Evolutionary conservation across 2,888 invertebrate species (phyloP).

Genomic region (Perdita meconis): DNA sequence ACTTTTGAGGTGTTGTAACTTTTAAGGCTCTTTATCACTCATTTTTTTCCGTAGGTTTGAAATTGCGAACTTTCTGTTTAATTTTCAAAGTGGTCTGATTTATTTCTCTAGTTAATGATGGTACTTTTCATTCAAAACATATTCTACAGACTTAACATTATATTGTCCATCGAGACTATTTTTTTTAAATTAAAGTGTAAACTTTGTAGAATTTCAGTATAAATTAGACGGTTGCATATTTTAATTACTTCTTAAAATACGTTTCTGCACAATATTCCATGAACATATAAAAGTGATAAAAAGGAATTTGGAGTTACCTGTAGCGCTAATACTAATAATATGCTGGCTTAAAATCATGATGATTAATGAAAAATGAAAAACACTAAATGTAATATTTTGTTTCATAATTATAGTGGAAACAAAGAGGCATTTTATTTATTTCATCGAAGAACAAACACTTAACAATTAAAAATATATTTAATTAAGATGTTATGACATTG

Average conservation of each 20-base stretch:
- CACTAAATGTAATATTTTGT: not conserved
- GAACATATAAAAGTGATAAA: conserved; percentile 45
- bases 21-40: too few relatives aligned
- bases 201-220: not conserved
- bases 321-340: not conserved
- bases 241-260: conserved; percentile 6
- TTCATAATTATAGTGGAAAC: not conserved
- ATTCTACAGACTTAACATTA: too few relatives aligned
- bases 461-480: too few relatives aligned
- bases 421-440: not conserved
- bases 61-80: too few relatives aligned
- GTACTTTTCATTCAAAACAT: too few relatives aligned
- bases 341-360: not conserved
- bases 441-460: not conserved
- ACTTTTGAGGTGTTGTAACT: too few relatives aligned
- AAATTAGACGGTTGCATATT: too few relatives aligned
- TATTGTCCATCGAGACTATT: not conserved
- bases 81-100: too few relatives aligned
- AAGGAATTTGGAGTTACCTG: not conserved
- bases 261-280: conserved; percentile 33
- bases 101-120: too few relatives aligned
- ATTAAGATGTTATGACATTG: too few relatives aligned
- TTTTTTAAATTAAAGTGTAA: not conserved
- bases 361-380: not conserved
- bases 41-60: too few relatives aligned